Evolutionary conservation across 2,888 invertebrate genomes (phyloP), one percentile per base, ranked within the genome.

Genomic region (Ophion costatus): DNA sequence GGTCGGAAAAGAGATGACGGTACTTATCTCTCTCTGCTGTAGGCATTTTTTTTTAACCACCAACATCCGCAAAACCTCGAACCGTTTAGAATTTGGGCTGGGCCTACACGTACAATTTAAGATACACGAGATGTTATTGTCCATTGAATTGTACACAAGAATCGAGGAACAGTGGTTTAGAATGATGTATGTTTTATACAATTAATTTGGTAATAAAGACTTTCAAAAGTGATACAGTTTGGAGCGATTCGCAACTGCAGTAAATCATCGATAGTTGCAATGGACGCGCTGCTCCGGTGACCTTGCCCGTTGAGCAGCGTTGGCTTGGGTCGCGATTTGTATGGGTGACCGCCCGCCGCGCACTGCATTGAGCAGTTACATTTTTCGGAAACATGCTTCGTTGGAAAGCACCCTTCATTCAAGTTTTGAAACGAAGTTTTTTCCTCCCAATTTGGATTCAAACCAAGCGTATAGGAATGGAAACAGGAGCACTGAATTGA

Each of bases 181-280:
- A 92, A 90, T 87, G 88, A 91, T 92, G 91, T 92, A 92, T 88
- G 91, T 93, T 93, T 93, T 93, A 92, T 93, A 93, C 89, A 87
- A 92, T 92, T 91, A 91, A 92, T 93, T 93, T 93, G 90, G 90
- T 93, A 92, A 93, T 93, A 92, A 90, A 91, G 87, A 89, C 87
- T 87, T 90, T 91, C 82, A 86, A 91, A 92, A 90, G 88, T 70
- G 63, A 66, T 33, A n/a, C 57, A 42, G 22, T 75, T 61, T 61
- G 11, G 33, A 11, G 9, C 61, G 61, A 24, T 29, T 7, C 20
- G 24, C 2, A 10, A 63, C 51, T 51, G 51, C 17, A 14, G 14
- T 63, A 29, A 29, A 29, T 29, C 9, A 7, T 0, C 9, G 38
- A 38, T 9, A 38, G 38, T 0, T 7, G 38, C 38, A 38, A 38